Evolutionary conservation across 2,888 invertebrate genomes (phyloP), one percentile per base, ranked within the genome.

Genomic region (Diaphora mendica): DNA sequence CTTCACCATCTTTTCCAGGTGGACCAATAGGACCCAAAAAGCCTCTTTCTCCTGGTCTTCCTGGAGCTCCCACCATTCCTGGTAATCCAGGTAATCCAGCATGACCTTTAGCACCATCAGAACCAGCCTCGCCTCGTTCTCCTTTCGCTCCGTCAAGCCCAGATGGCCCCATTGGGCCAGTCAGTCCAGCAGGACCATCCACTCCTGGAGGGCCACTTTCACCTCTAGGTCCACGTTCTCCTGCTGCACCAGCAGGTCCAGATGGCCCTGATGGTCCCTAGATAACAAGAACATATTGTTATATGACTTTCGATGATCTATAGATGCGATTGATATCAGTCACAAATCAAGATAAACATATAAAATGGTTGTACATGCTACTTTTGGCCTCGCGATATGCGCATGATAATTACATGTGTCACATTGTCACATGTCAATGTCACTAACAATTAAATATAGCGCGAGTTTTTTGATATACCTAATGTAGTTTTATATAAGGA

Each of bases 81-180:
- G 98, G 98, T 55, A 98, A 91, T 11, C 98, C 98, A 79, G 97
- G 97, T 64, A 98, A 93, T n/a, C 98, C 98, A 64, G 97, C 96
- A 87, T 98, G 98, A 13, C 98, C 98, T 89, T 98, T 98, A 4
- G 96, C 93, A 35, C 98, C 98, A 87, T 97, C 97, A 1, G 96
- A 94, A 3, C 98, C 98, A 0, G 93, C 77, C 78, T 97, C 97
- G 0, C 96, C 96, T 3, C 94, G 85, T 72, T 96, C 96, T 44
- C 96, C 96, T 75, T 98, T 97, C 0, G 92, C 87, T 7, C 98
- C 99, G 86, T 98, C 97, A 4, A 96, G 87, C 0, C 99, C 99
- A 42, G 97, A 95, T 7, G 97, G 96, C 2, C 98, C 98, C 70
- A 97, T 95, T 91, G 98, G 98, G 59, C 99, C 99, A 79, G 98